phyloP scores from a whole-genome alignment of 2,113 vertebrate genomes.

The Mesocricetus auratus region DNA sequence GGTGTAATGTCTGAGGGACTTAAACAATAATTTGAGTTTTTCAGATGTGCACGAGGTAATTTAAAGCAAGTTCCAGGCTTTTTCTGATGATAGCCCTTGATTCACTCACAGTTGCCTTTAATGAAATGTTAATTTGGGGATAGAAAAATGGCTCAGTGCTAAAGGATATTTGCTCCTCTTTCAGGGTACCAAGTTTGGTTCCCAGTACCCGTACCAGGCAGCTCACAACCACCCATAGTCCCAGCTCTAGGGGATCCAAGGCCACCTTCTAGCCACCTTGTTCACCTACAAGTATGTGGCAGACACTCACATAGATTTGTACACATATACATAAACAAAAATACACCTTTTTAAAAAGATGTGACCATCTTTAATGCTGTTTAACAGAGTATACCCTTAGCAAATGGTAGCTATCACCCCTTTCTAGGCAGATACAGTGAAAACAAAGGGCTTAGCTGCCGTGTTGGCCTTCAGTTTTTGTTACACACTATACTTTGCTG shows the following conservation, averaged over 20 bases:
- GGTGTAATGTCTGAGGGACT: constrained; percentile 84
- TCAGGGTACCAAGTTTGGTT: background rate
- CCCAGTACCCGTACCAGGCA: background rate
- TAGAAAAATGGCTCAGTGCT: no score
- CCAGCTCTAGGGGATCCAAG: background rate
- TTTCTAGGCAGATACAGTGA: constrained; percentile 35
- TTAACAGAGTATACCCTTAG: background rate
- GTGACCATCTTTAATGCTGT: constrained; percentile 69
- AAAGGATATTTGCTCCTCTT: background rate
- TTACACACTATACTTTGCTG: constrained; percentile 55
- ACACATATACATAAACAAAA: background rate
- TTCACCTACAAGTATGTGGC: background rate
- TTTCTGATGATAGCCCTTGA: constrained; percentile 77
- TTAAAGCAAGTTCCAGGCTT: constrained; percentile 81
- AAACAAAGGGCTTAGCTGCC: background rate
- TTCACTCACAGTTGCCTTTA: constrained; percentile 64
- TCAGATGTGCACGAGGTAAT: constrained; percentile 83
- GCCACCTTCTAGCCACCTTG: background rate
- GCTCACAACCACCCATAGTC: background rate
- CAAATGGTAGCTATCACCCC: background rate
- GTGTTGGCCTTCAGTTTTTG: background rate
- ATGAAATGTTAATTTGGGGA: constrained; percentile 73
- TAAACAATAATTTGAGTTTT: constrained; percentile 84
- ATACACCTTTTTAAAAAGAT: background rate
- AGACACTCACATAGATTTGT: background rate